Conservation (phyloP, 2,797 vertebrate species). For the Gymnoscopelus microlampas region DNA sequence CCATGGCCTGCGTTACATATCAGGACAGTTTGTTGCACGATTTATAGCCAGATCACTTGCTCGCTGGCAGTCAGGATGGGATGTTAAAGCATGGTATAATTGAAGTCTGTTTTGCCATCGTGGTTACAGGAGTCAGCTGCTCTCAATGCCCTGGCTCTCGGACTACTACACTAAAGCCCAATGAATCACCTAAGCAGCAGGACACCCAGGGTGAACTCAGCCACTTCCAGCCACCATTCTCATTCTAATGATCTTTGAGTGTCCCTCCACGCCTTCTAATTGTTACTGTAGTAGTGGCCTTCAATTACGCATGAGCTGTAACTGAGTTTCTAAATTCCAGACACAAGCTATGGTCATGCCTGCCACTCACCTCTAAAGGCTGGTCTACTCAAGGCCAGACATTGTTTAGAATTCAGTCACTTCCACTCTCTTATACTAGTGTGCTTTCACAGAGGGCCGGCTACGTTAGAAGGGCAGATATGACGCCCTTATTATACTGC, state of each 20-base stretch:
- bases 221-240: conserved; percentile 47
- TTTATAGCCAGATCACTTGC: no score
- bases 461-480: conserved; percentile 57
- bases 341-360: conserved; percentile 13
- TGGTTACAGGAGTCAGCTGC: conserved; percentile 38
- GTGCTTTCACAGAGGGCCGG: conserved; percentile 43
- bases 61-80: neutral
- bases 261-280: conserved; percentile 57
- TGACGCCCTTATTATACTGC: conserved; percentile 20
- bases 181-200: conserved; percentile 61
- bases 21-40: no score
- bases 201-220: conserved; percentile 52
- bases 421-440: conserved; percentile 26
- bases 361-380: conserved; percentile 32
- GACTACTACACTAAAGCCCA: conserved; percentile 34
- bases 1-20: no score
- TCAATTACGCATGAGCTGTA: conserved; percentile 41
- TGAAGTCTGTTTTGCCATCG: conserved; percentile 49
- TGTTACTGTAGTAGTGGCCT: conserved; percentile 44
- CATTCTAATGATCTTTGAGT: conserved; percentile 72
- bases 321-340: conserved; percentile 20
- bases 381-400: conserved; percentile 44
- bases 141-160: conserved; percentile 38
- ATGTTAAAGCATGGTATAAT: conserved; percentile 53
- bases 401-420: conserved; percentile 54